Evolutionary conservation across 2,113 vertebrate genomes (phyloP).

Genomic region (Tenebrosternarchus preto): DNA sequence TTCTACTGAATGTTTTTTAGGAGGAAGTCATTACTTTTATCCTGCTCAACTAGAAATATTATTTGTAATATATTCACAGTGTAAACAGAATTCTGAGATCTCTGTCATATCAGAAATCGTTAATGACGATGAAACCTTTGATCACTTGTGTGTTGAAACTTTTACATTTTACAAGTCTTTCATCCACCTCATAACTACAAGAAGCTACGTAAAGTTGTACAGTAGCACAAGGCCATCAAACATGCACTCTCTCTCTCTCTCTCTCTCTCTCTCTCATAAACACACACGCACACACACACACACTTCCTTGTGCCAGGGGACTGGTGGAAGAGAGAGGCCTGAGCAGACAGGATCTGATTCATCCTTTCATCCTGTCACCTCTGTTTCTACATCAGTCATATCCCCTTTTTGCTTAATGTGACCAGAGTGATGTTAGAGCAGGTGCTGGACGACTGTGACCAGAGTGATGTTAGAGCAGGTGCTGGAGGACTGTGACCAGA

Average conservation of each 20-base stretch:
- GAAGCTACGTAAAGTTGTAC: not conserved
- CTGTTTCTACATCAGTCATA: not conserved
- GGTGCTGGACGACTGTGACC: not conserved
- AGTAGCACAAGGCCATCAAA: not conserved
- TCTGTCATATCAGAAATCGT: too few species aligned
- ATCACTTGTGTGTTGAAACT: too few species aligned
- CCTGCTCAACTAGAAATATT: too few species aligned
- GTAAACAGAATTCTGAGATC: too few species aligned
- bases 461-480: slow-evolving; percentile 33
- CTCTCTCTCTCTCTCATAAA: not conserved
- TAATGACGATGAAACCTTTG: too few species aligned
- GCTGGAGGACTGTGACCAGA: not conserved
- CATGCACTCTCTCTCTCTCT: too few species aligned
- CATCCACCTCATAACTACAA: not conserved
- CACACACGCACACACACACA: not conserved
- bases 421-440: slow-evolving; percentile 31
- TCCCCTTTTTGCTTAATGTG: slow-evolving; percentile 10
- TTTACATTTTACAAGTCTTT: too few species aligned
- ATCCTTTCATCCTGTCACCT: too few species aligned
- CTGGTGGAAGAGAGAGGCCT: not conserved
- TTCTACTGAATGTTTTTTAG: too few species aligned
- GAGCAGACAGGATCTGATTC: slow-evolving; percentile 24
- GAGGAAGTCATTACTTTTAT: too few species aligned
- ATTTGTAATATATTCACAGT: too few species aligned
- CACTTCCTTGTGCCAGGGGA: not conserved